Base-by-base conservation (phyloP, 2,113 vertebrate genomes). In the Lepidiolamprologus cunningtoni region DNA sequence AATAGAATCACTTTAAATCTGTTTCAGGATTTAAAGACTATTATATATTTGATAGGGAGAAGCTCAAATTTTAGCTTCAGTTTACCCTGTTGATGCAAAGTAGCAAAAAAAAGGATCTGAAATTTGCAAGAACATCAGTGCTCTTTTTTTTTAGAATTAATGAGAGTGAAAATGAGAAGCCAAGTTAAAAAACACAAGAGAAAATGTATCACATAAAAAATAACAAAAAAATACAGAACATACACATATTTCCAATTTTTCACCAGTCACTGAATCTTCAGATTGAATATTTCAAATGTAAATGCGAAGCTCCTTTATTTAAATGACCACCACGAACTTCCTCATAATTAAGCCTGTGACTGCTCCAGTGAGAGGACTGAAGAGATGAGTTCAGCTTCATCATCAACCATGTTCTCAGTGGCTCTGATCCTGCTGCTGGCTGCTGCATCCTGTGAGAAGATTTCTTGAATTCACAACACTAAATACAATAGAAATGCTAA, bases 221-320 rank as follows among this genome's bases (percentile, higher is more conserved):
- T 58, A 17, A 58, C 26, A 31, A 0, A 31, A 31, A 31, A 61
- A 9, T 61, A 61, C 26, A 17, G 57, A 61, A 61, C 14, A 31
- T 61, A 17, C 57, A 31, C 26, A 17, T 61, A 61, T 61, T 58
- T 31, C 5, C 5, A 58, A 31, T 6, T 31, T 31, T 17, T 61
- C 26, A 31, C 5, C 26, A 31, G 57, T 61, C 14, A 58, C 26
- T 3, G 0, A 58, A 31, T 17, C 57, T 31, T 31, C 26, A 58
- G 0, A 58, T 9, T 58, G 14, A 58, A 17, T 4, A 0, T 58
- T 58, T 58, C 57, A 58, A 31, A 61, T 61, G 26, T 6, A 61
- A 61, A 61, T 61, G 26, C 3, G 0, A 9, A 9, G 57, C 26
- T 0, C 26, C 8, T 61, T 17, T 61, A 61, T 61, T 61, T 0